Evolutionary conservation across 2,888 invertebrate genomes (phyloP).

Genomic region (Esperia sulphurella): DNA sequence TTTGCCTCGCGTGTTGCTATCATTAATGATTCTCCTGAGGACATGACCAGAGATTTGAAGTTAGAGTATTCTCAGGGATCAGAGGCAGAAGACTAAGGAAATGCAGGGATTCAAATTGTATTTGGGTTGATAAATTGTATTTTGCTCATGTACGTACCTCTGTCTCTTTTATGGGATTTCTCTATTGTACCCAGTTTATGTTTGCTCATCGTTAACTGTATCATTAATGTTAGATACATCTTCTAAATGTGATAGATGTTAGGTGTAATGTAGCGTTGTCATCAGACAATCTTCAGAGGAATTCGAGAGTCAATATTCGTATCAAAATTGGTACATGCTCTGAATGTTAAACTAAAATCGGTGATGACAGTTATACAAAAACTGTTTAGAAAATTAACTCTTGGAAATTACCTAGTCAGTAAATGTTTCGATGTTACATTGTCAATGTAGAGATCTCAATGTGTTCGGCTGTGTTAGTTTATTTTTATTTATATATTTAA

Average conservation of each 20-base stretch:
- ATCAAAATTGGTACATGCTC: constrained; percentile 5
- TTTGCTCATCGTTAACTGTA: constrained; percentile 29
- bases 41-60: constrained; percentile 58
- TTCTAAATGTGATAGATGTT: constrained; percentile 34
- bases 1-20: constrained; percentile 44
- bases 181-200: constrained; percentile 16
- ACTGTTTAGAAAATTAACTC: background rate
- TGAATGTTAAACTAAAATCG: background rate
- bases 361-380: background rate
- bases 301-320: constrained; percentile 1
- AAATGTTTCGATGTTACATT: constrained; percentile 27
- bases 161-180: constrained; percentile 15
- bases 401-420: constrained; percentile 36
- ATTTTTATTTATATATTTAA: constrained; percentile 17
- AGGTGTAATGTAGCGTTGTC: constrained; percentile 7
- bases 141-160: constrained; percentile 26
- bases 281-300: constrained; percentile 1
- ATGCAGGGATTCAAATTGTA: constrained; percentile 10
- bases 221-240: constrained; percentile 21
- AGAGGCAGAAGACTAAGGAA: constrained; percentile 56
- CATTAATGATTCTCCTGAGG: constrained; percentile 61
- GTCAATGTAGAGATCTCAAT: constrained; percentile 51
- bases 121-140: background rate
- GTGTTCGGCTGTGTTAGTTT: constrained; percentile 65
- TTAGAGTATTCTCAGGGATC: constrained; percentile 61